phyloP scores from a whole-genome alignment of 2,888 invertebrate species.

The Chouioia cunea region DNA sequence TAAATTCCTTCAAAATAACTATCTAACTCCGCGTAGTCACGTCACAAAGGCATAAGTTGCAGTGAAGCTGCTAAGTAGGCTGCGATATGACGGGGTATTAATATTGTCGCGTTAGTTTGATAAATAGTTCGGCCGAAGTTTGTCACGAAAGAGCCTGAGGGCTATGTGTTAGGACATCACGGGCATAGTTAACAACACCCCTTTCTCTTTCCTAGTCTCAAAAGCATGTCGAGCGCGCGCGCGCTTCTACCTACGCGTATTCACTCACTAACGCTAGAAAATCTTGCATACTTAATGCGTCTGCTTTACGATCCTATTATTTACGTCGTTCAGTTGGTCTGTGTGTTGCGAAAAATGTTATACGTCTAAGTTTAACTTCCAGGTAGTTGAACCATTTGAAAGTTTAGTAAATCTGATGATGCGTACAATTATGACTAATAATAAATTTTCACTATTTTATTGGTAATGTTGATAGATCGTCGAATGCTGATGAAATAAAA shows the following conservation, averaged over 20 bases:
- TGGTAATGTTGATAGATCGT: too few relatives aligned
- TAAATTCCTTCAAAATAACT: too few relatives aligned
- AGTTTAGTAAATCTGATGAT: too few relatives aligned
- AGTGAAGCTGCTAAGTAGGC: slow-evolving; percentile 9
- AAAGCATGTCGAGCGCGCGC: not conserved
- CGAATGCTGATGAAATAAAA: not conserved
- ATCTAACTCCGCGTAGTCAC: not conserved
- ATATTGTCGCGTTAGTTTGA: slow-evolving; percentile 47
- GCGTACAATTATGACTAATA: too few relatives aligned
- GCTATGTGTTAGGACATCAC: slow-evolving; percentile 18
- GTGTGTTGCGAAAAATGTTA: too few relatives aligned
- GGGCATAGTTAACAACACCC: slow-evolving; percentile 38
- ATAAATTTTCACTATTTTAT: too few relatives aligned
- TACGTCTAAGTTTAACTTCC: too few relatives aligned
- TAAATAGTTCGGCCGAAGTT: slow-evolving; percentile 48
- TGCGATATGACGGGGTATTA: slow-evolving; percentile 37
- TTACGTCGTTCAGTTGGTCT: too few relatives aligned
- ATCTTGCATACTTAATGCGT: slow-evolving; percentile 39
- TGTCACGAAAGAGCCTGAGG: slow-evolving; percentile 7
- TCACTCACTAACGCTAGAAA: not conserved
- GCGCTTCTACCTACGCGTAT: not conserved
- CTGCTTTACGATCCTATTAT: not conserved
- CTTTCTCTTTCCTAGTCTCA: not conserved
- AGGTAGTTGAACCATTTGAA: too few relatives aligned
- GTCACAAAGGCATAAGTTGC: slow-evolving; percentile 1